These are phyloP conservation scores for Rhimphoctona megacephalus DNA, from an alignment of 2,888 invertebrate species.

Conservation along the genomic window DNA sequence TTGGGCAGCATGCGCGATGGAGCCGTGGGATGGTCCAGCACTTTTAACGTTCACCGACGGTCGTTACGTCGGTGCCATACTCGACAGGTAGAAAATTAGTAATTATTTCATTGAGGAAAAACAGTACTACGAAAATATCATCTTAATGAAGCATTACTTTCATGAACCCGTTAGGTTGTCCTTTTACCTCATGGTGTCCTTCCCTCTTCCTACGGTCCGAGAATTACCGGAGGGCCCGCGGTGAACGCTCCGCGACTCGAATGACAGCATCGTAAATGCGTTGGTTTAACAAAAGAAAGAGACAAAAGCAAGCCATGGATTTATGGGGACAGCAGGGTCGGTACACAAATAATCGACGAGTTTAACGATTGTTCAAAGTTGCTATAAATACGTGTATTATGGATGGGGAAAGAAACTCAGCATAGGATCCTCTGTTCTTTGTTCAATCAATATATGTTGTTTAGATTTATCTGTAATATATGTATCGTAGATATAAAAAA, in stretches of 20 bases:
- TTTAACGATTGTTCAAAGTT: constrained; percentile 22
- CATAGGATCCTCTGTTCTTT: constrained; percentile 58
- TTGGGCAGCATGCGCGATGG: constrained; percentile 99
- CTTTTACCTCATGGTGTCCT: constrained; percentile 17
- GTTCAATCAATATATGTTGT: constrained; percentile 39
- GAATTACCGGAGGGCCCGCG: constrained; percentile 48
- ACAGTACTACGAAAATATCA: constrained; percentile 38
- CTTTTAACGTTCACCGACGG: constrained; percentile 99
- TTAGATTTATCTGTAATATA: constrained; percentile 10
- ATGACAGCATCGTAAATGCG: constrained; percentile 53
- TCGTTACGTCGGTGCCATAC: constrained; percentile 95
- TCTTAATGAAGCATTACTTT: constrained; percentile 72
- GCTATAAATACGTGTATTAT: background rate
- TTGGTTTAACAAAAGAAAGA: constrained; percentile 44
- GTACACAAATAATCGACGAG: constrained; percentile 44
- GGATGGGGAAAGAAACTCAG: constrained; percentile 29
- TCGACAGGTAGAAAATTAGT: constrained; percentile 86
- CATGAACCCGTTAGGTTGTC: constrained; percentile 62
- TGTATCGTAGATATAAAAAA: constrained; percentile 14
- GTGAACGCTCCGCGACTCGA: constrained; percentile 51
- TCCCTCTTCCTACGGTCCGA: constrained; percentile 32
- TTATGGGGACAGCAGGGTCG: constrained; percentile 14
- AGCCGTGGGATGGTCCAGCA: constrained; percentile 99
- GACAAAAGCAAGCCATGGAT: constrained; percentile 1
- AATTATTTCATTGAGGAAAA: constrained; percentile 46